These are phyloP conservation scores for Tretioscincus oriximinensis DNA, from an alignment of 2,113 vertebrate species.

Conservation along the genomic window DNA sequence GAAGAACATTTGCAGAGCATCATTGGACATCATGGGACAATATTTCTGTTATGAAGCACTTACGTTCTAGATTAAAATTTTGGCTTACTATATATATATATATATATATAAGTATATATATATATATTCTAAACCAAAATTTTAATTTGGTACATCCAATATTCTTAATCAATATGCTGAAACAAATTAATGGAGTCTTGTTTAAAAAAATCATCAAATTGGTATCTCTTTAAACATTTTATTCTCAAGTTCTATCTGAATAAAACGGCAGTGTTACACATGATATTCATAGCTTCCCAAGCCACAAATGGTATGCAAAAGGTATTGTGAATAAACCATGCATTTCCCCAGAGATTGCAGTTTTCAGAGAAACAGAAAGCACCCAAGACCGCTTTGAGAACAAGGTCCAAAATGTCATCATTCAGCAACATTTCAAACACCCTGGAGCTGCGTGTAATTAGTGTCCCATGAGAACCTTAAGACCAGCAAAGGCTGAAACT, in stretches of 20 bases:
- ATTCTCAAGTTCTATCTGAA: not conserved
- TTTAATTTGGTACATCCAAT: not conserved
- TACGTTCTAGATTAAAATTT: not conserved
- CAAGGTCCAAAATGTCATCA: constrained; percentile 6
- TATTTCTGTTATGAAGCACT: too few species aligned
- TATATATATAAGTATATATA: too few species aligned
- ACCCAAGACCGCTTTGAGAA: not conserved
- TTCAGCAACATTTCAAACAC: constrained; percentile 1
- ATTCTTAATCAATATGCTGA: not conserved
- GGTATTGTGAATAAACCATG: not conserved
- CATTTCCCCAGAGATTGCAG: not conserved
- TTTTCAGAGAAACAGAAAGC: not conserved
- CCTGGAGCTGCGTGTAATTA: not conserved
- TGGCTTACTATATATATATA: not conserved
- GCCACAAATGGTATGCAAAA: not conserved
- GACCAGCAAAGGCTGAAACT: constrained; percentile 5
- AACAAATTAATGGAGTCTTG: not conserved
- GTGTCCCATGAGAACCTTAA: not conserved
- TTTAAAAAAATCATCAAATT: not conserved
- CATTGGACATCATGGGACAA: too few species aligned
- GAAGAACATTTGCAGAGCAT: too few species aligned
- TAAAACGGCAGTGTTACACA: not conserved
- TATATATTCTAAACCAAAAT: not conserved
- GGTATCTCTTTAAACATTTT: not conserved
- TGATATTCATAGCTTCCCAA: not conserved